These are phyloP conservation scores for Drosophila grimshawi DNA, from an alignment of 1,140 invertebrate genomes.

Conservation along the genomic window DNA sequence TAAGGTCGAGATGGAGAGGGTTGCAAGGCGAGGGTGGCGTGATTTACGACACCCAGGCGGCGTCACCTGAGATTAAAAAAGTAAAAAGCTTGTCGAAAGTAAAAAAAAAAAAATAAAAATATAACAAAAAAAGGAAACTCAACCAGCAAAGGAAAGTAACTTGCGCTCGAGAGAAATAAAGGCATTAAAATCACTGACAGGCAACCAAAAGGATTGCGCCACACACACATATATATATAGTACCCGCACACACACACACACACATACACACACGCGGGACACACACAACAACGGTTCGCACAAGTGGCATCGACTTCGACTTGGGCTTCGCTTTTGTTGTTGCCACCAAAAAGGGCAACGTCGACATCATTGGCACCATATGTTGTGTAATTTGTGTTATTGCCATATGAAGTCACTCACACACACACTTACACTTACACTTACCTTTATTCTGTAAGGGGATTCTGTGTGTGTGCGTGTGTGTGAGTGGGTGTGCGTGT, in stretches of 20 bases:
- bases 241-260: slow-evolving; percentile 20
- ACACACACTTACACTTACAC: slow-evolving; percentile 21
- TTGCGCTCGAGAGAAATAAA: slow-evolving; percentile 67
- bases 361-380: slow-evolving; percentile 83
- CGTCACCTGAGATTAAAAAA: slow-evolving; percentile 84
- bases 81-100: slow-evolving; percentile 79
- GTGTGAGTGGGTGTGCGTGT: slow-evolving; percentile 12
- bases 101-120: slow-evolving; percentile 32
- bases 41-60: slow-evolving; percentile 84
- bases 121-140: slow-evolving; percentile 25
- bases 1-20: slow-evolving; percentile 9
- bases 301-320: slow-evolving; percentile 28
- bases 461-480: background rate
- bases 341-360: slow-evolving; percentile 73
- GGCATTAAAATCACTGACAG: slow-evolving; percentile 83
- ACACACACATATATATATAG: slow-evolving; percentile 54
- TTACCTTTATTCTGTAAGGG: background rate
- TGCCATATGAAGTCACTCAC: slow-evolving; percentile 70
- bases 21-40: slow-evolving; percentile 48
- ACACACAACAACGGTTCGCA: slow-evolving; percentile 30
- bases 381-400: slow-evolving; percentile 84
- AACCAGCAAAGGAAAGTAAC: slow-evolving; percentile 43
- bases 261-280: slow-evolving; percentile 6
- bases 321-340: slow-evolving; percentile 49
- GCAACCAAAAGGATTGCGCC: slow-evolving; percentile 76